Conservation (phyloP, 2,888 invertebrate species). For the Esperia sulphurella region DNA sequence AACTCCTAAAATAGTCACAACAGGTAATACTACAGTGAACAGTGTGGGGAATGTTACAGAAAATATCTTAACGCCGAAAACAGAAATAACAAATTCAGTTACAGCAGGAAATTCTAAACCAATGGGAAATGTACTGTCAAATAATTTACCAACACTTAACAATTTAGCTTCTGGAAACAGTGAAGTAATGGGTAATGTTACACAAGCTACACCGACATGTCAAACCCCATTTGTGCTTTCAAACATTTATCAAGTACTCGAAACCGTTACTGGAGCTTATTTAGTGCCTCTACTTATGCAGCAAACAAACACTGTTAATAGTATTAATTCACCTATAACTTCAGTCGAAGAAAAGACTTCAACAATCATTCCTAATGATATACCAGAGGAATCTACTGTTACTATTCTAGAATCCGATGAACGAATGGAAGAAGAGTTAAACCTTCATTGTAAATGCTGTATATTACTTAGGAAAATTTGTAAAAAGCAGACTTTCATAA, state of each 20-base stretch:
- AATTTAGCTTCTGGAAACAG: too few species aligned
- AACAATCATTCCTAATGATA: not conserved
- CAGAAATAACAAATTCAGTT: too few species aligned
- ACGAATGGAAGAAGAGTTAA: slow-evolving; percentile 14
- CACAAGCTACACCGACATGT: not conserved
- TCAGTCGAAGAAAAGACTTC: slow-evolving; percentile 6
- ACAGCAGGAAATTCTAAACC: too few species aligned
- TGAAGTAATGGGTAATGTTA: not conserved
- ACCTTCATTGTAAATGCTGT: slow-evolving; percentile 56
- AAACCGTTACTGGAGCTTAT: slow-evolving; percentile 36
- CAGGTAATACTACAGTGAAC: too few species aligned
- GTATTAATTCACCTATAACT: slow-evolving; percentile 25
- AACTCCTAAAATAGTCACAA: too few species aligned
- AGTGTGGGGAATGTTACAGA: too few species aligned
- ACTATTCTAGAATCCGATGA: not conserved
- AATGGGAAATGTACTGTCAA: too few species aligned
- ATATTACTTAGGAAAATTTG: slow-evolving; percentile 39
- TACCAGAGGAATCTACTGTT: not conserved
- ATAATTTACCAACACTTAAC: too few species aligned
- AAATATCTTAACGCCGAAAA: too few species aligned
- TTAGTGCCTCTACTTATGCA: slow-evolving; percentile 34
- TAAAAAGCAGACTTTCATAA: slow-evolving; percentile 36
- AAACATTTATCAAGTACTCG: slow-evolving; percentile 35
- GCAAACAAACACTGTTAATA: slow-evolving; percentile 24
- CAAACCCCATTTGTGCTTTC: slow-evolving; percentile 1